Evolutionary conservation across 2,113 vertebrate species (phyloP).

Genomic region (Oxygymnocypris stewartii): DNA sequence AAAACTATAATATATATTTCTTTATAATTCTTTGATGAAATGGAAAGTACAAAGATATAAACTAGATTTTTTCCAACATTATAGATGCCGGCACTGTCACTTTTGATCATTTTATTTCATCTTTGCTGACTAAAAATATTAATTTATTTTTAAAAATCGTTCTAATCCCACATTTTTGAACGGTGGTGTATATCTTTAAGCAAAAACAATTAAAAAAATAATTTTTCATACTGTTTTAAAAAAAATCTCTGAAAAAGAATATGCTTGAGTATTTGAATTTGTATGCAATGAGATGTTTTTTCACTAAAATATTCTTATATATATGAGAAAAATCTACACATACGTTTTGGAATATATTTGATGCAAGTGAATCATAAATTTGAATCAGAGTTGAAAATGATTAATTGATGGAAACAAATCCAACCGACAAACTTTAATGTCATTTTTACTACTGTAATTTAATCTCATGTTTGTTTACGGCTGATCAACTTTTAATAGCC

Average conservation of each 20-base stretch:
- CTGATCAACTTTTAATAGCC: background rate
- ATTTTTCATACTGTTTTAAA: background rate
- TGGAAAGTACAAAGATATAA: background rate
- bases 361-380: background rate
- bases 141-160: background rate
- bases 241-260: background rate
- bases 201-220: background rate
- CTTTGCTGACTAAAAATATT: background rate
- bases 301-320: background rate
- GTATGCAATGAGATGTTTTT: background rate
- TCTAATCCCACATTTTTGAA: background rate
- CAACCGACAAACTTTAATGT: background rate
- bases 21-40: background rate
- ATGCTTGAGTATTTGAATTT: background rate
- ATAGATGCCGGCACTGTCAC: background rate
- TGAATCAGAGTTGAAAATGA: background rate
- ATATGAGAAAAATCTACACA: background rate
- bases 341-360: background rate
- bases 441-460: background rate
- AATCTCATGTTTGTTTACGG: background rate
- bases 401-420: background rate
- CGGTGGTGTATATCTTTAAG: background rate
- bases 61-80: background rate
- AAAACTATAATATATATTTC: background rate
- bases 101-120: background rate